Evolutionary conservation across 2,113 vertebrate species (phyloP), one percentile per base, ranked within the genome.

Genomic region (Xenopus borealis): DNA sequence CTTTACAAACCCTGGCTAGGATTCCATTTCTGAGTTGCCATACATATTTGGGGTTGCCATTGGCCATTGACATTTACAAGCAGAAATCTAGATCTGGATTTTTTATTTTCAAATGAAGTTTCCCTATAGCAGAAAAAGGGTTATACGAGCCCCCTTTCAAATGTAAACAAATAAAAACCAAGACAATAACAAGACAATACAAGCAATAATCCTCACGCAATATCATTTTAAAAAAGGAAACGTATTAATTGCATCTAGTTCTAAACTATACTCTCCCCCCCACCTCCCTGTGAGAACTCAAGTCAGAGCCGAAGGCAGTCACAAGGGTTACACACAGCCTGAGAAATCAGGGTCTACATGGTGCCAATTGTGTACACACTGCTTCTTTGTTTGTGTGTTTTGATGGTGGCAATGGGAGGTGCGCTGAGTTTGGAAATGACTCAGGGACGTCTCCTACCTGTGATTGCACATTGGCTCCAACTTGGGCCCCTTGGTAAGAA

Each of bases 381-480:
- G 30, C 44, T 63, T 53, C 16, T 17, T 57, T 53, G 61, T 57
- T 57, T 65, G 70, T 72, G 70, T 66, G 57, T 62, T 66, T 66
- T 69, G 62, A n/a, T 70, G 62, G 62, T 72, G 58, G 53, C 45
- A 52, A 65, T 66, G 69, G 62, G 70, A 66, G 66, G 69, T 72
- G 75, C 67, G 20, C 69, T 78, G 63, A 75, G 47, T 69, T 69
- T 53, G 17, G 66, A 57, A 75, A 69, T 53, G 67, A 52, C 89
- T 80, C 88, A 89, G 92, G 92, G 88, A 90, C 87, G 86, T 93
- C 88, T 96, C 96, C 97, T 98, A 99, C 97, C 97, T 98, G 96
- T 93, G 96, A 98, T 90, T 98, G 96, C 95, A 98, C 95, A 98
- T 98, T 98, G 97, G 96, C 96, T 98, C 96, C 96, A 90, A 98